Evolutionary conservation across 2,113 vertebrate genomes (phyloP), one percentile per base, ranked within the genome.

Genomic region (Neopipo cinnamomea): DNA sequence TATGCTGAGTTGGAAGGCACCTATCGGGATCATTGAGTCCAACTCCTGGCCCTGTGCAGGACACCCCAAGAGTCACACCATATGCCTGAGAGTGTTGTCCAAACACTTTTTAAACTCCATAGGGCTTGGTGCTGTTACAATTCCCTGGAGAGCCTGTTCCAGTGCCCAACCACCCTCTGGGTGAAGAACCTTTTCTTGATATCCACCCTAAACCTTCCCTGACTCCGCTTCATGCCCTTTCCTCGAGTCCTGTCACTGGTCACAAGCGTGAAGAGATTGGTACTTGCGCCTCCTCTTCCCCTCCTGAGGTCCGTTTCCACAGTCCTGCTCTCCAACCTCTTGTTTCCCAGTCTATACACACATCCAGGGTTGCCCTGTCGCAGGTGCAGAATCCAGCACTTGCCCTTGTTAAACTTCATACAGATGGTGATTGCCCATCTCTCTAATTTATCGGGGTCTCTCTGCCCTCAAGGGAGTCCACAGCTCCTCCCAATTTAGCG

Each of bases 321-420:
- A 35, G 35, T n/a, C 1, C 31, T 73, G 67, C 58, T 31, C 11
- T 58, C 35, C 76, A 80, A 37, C 18, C 67, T 35, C 31, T 33
- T 59, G 6, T 23, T 66, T 44, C 76, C 59, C 76, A 37, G 42
- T 7, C 58, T 42, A 0, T 11, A 2, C 14, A 13, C 14, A 37
- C 37, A 56, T 0, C 20, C 14, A 74, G 59, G 18, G 8, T 2
- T 59, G 31, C 12, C 59, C 59, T 35, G 25, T 59, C 18, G 37
- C 37, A 58, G 27, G 14, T 50, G 31, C 31, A 58, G 27, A 66
- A 1, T 44, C 35, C 0, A 0, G 22, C 14, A 44, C 33, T 0
- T 58, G 12, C 10, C 61, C 15, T 52, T 24, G 10, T 39, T 1
- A n/a, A 17, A 1, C 7, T 52, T 30, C 11, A 18, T 25, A 0